Base-by-base conservation (phyloP, 1,140 invertebrate species). In the Drosophila funebris region DNA sequence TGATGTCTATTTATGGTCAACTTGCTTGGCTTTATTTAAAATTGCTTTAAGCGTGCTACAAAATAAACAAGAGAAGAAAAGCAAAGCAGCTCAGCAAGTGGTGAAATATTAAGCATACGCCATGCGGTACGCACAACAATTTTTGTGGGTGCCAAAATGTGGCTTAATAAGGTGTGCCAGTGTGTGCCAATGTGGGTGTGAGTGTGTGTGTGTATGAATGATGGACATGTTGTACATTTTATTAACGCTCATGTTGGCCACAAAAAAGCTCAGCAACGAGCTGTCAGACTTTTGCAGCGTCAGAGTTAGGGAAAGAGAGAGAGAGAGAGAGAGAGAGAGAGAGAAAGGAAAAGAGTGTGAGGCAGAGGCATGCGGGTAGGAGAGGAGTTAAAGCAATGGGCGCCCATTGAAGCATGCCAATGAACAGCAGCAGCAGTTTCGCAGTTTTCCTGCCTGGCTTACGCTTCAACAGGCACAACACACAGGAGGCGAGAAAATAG, bases 1-100 rank as follows among this genome's bases (percentile, higher is more conserved):
- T 87, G 83, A 87, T 88, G 82, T 87, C 82, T 88, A 87, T 87
- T 87, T 81, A 46, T 56, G 81, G 71, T 33, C 60, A 60, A 53
- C 39, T 50, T 62, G 56, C 36, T 33, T 60, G 56, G 54, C 44
- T 79, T 18, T 74, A 48, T 69, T 82, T 74, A 68, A 81, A 60
- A 69, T 43, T 16, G 79, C 64, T 78, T 82, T 71, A 83, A 67
- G 53, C 63, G 37, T 9, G 4, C 4, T 22, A 67, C 53, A 39
- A 53, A 24, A 20, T 4, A 52, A 44, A 44, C 7, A 43, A 53
- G 33, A 43, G n/a, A 52, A 41, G 14, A 44, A 20, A 43, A 53
- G 33, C 56, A 9, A 52, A 41, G 14, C 31, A 41, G 63, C 31
- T 54, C 24, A 8, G 9, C 14, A 48, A 50, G 48, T 18, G 6